Percentiles rank a stretch among this genome's conserved stretches.
Evolutionary conservation across 2,888 invertebrate genomes (phyloP).

Genomic region (Campoplex nolae): DNA sequence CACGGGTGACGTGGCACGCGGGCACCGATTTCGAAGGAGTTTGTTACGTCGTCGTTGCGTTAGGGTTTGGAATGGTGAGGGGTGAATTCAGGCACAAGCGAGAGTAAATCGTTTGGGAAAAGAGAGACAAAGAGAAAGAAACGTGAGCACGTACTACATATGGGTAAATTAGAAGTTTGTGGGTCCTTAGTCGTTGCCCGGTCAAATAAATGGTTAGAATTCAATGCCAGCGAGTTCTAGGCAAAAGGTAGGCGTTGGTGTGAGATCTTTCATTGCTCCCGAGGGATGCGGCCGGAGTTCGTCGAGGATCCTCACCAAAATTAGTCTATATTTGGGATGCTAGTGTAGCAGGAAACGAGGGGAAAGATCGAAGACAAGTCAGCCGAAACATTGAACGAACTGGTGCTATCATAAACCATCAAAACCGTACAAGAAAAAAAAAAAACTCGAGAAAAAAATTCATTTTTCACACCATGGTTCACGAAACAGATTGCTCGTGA

Average conservation of each 20-base stretch:
- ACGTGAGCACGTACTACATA: slow-evolving; percentile 71
- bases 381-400: slow-evolving; percentile 37
- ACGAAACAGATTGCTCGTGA: background rate
- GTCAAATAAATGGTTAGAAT: slow-evolving; percentile 79
- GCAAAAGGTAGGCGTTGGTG: slow-evolving; percentile 65
- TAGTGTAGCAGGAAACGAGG: slow-evolving; percentile 35
- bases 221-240: slow-evolving; percentile 74
- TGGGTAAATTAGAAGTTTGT: slow-evolving; percentile 80
- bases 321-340: slow-evolving; percentile 81
- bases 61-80: slow-evolving; percentile 23
- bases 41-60: slow-evolving; percentile 33
- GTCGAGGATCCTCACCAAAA: slow-evolving; percentile 77
- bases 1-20: slow-evolving; percentile 60
- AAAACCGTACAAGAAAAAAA: background rate
- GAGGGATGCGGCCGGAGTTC: slow-evolving; percentile 74
- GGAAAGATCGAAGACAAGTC: slow-evolving; percentile 37
- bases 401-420: slow-evolving; percentile 5
- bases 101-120: slow-evolving; percentile 33
- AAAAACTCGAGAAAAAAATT: background rate
- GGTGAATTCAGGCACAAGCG: slow-evolving; percentile 38
- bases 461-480: background rate
- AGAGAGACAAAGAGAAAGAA: slow-evolving; percentile 42
- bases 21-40: slow-evolving; percentile 66
- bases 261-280: slow-evolving; percentile 79
- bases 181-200: slow-evolving; percentile 69